phyloP scores from a whole-genome alignment of 92 coral and sea anemone species.

The Phenganax stokvisi region DNA sequence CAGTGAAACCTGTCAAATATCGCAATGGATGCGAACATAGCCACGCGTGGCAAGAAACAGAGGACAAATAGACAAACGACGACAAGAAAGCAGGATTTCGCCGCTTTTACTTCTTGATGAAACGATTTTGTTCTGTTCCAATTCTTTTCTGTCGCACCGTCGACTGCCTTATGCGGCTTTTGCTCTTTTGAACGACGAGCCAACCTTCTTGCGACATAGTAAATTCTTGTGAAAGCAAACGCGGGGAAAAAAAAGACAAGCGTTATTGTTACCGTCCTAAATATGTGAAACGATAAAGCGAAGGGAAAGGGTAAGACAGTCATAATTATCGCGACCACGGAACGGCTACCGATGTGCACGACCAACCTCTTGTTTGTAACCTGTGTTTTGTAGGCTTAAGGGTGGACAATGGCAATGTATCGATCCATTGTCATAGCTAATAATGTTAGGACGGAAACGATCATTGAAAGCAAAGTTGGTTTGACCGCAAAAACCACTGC shows the following conservation, averaged over 20 bases:
- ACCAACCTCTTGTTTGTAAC: not conserved
- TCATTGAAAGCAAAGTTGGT: not conserved
- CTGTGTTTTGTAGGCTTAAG: not conserved
- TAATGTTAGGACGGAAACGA: not conserved
- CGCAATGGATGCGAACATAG: not conserved
- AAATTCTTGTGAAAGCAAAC: too few relatives aligned
- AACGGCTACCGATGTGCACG: not conserved
- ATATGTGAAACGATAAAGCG: too few relatives aligned
- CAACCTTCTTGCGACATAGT: too few relatives aligned
- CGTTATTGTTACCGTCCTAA: too few relatives aligned
- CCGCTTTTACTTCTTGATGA: too few relatives aligned
- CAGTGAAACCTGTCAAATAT: not conserved
- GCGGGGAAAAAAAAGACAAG: too few relatives aligned
- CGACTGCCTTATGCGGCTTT: too few relatives aligned
- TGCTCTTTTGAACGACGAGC: too few relatives aligned
- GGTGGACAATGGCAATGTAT: not conserved
- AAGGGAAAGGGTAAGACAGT: too few relatives aligned
- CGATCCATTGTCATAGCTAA: not conserved
- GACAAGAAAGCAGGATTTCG: not conserved
- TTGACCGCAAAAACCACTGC: not conserved
- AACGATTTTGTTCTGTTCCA: too few relatives aligned
- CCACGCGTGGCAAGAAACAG: not conserved
- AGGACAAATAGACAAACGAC: not conserved
- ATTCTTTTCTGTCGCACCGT: too few relatives aligned
- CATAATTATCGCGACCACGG: not conserved